Percentiles rank a stretch among this genome's conserved stretches.
Conservation (phyloP, 1,140 invertebrate species). For the Drosophila novamexicana region DNA sequence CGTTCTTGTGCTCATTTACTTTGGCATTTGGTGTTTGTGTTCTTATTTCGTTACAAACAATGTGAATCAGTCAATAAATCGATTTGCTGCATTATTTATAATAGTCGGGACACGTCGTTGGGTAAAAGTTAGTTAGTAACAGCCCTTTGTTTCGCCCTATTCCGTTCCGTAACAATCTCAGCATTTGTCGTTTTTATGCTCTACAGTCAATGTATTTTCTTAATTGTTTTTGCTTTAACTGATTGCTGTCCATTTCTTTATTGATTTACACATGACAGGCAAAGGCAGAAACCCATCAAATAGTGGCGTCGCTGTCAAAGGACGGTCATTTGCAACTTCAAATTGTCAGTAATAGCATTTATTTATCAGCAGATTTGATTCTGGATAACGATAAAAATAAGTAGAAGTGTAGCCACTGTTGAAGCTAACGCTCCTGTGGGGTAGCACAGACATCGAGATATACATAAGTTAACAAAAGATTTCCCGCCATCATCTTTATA, state of each 20-base stretch:
- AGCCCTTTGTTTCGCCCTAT: conserved; percentile 12
- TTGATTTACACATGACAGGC: conserved; percentile 54
- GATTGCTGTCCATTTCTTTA: conserved; percentile 66
- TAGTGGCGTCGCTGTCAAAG: not conserved
- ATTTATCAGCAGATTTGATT: conserved; percentile 3
- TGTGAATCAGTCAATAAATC: conserved; percentile 78
- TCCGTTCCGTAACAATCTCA: conserved; percentile 31
- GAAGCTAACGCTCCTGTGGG: too few relatives aligned
- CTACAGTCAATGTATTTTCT: conserved; percentile 44
- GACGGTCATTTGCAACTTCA: conserved; percentile 1
- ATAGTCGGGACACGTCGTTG: conserved; percentile 57
- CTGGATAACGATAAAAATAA: not conserved
- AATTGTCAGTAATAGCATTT: conserved; percentile 6
- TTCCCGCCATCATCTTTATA: too few relatives aligned
- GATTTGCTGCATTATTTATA: conserved; percentile 78
- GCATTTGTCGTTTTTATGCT: conserved; percentile 15
- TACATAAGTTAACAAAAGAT: too few relatives aligned
- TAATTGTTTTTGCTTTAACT: conserved; percentile 67
- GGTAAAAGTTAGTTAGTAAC: conserved; percentile 41
- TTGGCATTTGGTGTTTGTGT: conserved; percentile 44
- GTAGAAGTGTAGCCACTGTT: not conserved
- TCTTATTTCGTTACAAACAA: conserved; percentile 42
- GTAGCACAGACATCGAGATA: too few relatives aligned
- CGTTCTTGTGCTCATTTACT: conserved; percentile 39
- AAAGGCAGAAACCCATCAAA: conserved; percentile 23